A percentile compares a stretch with the other conserved stretches of the same genome.
Evolutionary conservation across 2,113 vertebrate species (phyloP).

Genomic region (Ibidorhyncha struthersii): DNA sequence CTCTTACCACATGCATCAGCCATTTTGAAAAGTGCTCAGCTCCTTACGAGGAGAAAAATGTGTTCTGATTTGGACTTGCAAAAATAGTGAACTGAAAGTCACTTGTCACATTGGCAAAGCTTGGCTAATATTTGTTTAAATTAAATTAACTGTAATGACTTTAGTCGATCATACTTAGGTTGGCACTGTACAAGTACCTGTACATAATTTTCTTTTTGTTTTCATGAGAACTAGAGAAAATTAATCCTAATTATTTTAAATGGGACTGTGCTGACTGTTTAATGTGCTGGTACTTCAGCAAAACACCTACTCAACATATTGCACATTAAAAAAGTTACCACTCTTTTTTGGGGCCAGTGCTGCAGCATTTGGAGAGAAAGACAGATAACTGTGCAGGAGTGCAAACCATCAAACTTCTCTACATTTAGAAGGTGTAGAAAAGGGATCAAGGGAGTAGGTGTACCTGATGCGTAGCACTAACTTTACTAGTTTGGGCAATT

Average conservation of each 20-base stretch:
- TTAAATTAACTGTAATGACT: conserved; percentile 19
- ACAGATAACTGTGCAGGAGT: neutral
- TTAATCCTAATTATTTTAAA: conserved; percentile 48
- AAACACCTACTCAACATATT: conserved; percentile 47
- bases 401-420: neutral
- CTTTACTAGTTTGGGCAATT: neutral
- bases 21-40: neutral
- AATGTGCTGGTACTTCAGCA: conserved; percentile 32
- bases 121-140: conserved; percentile 8
- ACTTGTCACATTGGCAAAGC: neutral
- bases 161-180: neutral
- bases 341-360: neutral
- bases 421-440: neutral
- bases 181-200: neutral
- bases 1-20: neutral
- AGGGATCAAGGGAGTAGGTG: neutral
- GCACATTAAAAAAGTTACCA: neutral
- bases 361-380: neutral
- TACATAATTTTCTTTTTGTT: conserved; percentile 25
- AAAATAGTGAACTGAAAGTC: neutral
- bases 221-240: conserved; percentile 36
- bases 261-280: neutral
- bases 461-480: neutral
- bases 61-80: neutral
- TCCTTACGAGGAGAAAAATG: neutral